These are phyloP conservation scores for Fissipunctia ypsillon DNA, from an alignment of 2,888 invertebrate genomes.

Conservation along the genomic window DNA sequence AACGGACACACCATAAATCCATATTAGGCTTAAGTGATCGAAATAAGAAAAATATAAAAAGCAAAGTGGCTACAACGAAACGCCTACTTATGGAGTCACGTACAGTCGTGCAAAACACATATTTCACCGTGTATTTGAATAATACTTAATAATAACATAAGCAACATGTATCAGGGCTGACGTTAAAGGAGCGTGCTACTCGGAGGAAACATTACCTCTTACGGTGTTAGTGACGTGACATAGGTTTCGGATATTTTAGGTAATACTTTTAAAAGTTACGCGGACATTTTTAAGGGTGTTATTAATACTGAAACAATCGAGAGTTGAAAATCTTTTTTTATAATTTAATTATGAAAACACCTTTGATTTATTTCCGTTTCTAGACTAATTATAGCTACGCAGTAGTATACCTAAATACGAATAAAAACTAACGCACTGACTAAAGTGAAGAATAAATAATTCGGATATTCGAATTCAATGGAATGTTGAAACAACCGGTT, in stretches of 20 bases:
- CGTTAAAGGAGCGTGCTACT: constrained; percentile 55
- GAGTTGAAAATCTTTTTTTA: background rate
- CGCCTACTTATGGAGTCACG: constrained; percentile 61
- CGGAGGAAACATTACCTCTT: constrained; percentile 62
- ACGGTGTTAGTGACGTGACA: constrained; percentile 47
- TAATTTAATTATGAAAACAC: background rate
- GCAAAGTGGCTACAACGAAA: constrained; percentile 42
- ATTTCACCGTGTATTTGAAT: constrained; percentile 69
- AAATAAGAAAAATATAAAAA: constrained; percentile 51
- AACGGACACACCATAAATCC: constrained; percentile 55
- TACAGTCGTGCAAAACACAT: constrained; percentile 65
- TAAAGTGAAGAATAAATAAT: background rate
- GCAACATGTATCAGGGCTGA: constrained; percentile 65
- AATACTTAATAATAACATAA: constrained; percentile 71
- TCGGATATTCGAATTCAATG: background rate
- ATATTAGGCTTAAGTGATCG: constrained; percentile 63
- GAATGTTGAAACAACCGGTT: background rate
- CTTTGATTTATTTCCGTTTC: background rate
- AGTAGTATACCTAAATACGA: background rate
- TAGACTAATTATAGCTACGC: background rate
- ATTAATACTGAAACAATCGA: background rate
- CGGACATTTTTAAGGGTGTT: background rate
- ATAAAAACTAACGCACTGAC: too few relatives aligned
- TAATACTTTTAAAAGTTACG: background rate
- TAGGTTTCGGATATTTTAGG: constrained; percentile 21